phyloP scores from a whole-genome alignment of 2,113 vertebrate genomes.

The Pteropus alecto region DNA sequence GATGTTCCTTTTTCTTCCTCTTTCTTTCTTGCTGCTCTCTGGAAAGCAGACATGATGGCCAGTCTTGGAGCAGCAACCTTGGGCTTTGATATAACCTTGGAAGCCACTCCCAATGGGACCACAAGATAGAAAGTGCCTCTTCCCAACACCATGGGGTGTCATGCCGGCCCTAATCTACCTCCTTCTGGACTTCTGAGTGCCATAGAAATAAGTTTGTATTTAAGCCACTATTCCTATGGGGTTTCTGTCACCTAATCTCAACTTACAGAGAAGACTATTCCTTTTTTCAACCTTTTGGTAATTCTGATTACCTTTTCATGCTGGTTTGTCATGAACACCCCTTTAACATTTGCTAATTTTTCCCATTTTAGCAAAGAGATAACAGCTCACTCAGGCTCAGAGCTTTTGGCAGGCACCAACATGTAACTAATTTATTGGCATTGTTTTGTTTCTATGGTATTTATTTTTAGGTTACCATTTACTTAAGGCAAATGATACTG shows the following conservation, averaged over 20 bases:
- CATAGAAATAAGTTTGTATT: neutral
- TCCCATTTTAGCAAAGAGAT: neutral
- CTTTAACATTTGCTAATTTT: neutral
- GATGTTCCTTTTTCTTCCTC: neutral
- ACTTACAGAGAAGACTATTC: neutral
- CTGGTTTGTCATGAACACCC: neutral
- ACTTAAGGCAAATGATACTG: conserved; percentile 62
- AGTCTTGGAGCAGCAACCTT: neutral
- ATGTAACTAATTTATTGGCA: conserved; percentile 32
- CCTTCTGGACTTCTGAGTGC: neutral
- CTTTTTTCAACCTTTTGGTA: neutral
- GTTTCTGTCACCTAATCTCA: neutral
- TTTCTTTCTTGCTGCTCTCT: neutral
- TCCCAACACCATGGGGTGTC: neutral
- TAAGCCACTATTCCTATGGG: neutral
- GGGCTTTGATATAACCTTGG: neutral
- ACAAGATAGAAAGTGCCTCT: neutral
- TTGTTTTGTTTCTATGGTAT: conserved; percentile 68
- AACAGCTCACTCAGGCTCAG: neutral
- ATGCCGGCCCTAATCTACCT: neutral
- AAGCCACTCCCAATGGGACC: neutral
- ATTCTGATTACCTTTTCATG: neutral
- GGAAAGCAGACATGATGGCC: neutral
- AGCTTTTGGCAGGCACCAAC: neutral
- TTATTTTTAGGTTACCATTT: conserved; percentile 74